Base-by-base conservation (phyloP, 2,113 vertebrate genomes). In the Actenoides hombroni region DNA sequence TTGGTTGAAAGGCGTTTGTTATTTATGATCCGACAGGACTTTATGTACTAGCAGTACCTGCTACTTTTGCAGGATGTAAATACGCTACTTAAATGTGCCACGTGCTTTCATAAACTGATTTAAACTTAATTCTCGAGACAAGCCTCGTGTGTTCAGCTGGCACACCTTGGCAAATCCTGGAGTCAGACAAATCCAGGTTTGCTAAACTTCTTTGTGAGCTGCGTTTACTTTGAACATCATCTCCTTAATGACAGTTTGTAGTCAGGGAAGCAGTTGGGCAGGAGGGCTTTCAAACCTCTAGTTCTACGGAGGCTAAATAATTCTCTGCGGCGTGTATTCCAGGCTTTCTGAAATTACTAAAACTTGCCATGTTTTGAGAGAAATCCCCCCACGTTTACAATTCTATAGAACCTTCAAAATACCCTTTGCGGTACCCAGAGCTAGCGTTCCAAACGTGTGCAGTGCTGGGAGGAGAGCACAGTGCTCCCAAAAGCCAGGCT, bases 401-500 rank as follows among this genome's bases (percentile, higher is more conserved):
- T 49, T 75, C 17, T 46, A 1, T 8, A 56, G 42, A 59, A 46
- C 25, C 71, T 83, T n/a, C 3, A 28, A 63, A 88, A 51, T 59
- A 16, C 2, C 44, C 44, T 63, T 40, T 31, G 26, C 25, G 29
- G 31, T 23, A 9, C 1, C 1, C 33, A 48, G 51, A 59, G 29
- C 16, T 81, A 18, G 12, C 3, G 1, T 74, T 75, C 70, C 37
- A 57, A 61, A 71, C 61, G 28, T 10, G 19, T 63, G 59, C 18
- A 12, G 4, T 37, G 21, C 46, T 80, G 81, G 24, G 65, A 39
- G 74, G 71, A 74, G 5, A 65, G 44, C 35, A 5, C 16, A 33
- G 35, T 1, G 9, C 49, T 53, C 2, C 0, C 24, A 7, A 44
- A 49, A 82, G 19, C 0, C 0, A 48, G 40, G 8, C 35, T 69